A percentile compares a stretch with the other conserved stretches of the same genome.
Conservation (phyloP, 2,113 vertebrate species). For the Pithys albifrons region DNA sequence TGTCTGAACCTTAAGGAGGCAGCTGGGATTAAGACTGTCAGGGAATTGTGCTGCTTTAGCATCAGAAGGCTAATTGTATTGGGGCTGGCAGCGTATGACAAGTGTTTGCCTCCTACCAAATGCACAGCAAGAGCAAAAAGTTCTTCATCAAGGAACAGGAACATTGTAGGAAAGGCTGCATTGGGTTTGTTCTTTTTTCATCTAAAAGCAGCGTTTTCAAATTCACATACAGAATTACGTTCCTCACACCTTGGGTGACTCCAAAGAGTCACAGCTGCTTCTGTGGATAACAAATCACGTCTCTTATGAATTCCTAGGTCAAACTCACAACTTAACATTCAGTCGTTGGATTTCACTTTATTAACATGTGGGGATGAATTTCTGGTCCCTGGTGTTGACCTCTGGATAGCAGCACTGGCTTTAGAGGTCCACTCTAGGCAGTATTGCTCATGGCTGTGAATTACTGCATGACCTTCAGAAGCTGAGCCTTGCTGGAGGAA, state of each 20-base stretch:
- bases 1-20: slow-evolving; percentile 56
- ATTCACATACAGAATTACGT: not conserved
- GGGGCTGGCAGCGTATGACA: not conserved
- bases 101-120: not conserved
- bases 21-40: slow-evolving; percentile 72
- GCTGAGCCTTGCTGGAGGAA: not conserved
- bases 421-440: not conserved
- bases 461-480: not conserved
- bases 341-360: not conserved
- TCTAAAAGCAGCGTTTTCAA: not conserved
- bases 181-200: not conserved
- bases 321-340: not conserved
- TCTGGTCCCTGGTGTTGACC: not conserved
- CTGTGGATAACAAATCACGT: not conserved
- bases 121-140: not conserved
- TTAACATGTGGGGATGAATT: not conserved
- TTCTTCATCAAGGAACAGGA: not conserved
- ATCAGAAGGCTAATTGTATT: slow-evolving; percentile 15
- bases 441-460: not conserved
- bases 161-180: not conserved
- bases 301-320: slow-evolving; percentile 12
- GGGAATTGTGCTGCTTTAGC: slow-evolving; percentile 36
- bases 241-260: not conserved
- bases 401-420: not conserved
- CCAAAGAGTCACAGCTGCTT: not conserved